phyloP scores from a whole-genome alignment of 2,797 vertebrate genomes.

The Simalia tracyae region DNA sequence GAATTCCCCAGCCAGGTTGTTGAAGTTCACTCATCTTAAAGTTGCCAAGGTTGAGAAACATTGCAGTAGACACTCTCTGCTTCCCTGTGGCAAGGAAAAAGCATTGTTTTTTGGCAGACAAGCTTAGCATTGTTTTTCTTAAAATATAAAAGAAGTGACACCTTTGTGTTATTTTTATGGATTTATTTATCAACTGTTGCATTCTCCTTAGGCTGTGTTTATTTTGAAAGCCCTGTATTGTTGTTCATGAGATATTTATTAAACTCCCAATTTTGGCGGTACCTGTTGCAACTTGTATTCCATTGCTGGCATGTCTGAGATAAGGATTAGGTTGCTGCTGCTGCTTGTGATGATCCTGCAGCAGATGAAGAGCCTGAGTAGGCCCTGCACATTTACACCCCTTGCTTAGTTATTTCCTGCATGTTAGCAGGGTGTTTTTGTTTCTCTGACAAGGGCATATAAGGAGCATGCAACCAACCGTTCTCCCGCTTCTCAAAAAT shows the following conservation, averaged over 20 bases:
- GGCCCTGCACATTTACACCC: background rate
- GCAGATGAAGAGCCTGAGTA: background rate
- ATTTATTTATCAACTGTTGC: background rate
- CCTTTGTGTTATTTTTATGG: background rate
- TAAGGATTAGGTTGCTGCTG: no score
- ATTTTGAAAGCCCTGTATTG: background rate
- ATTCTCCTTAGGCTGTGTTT: no score
- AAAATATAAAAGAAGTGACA: background rate
- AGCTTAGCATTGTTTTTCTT: background rate
- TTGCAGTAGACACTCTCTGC: no score
- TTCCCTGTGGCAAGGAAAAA: background rate
- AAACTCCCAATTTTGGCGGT: no score
- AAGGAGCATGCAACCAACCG: background rate
- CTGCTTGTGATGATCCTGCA: background rate
- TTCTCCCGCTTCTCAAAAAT: background rate
- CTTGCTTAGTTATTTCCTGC: background rate
- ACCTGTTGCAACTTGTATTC: background rate
- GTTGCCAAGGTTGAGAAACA: no score
- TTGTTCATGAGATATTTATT: background rate
- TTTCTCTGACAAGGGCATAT: no score
- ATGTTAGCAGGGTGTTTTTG: background rate
- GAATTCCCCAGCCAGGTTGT: no score
- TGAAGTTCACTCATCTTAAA: no score
- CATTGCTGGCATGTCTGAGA: background rate
- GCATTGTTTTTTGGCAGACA: background rate